Evolutionary conservation across 2,113 vertebrate genomes (phyloP), one percentile per base, ranked within the genome.

Genomic region (Grammomys dolichurus): DNA sequence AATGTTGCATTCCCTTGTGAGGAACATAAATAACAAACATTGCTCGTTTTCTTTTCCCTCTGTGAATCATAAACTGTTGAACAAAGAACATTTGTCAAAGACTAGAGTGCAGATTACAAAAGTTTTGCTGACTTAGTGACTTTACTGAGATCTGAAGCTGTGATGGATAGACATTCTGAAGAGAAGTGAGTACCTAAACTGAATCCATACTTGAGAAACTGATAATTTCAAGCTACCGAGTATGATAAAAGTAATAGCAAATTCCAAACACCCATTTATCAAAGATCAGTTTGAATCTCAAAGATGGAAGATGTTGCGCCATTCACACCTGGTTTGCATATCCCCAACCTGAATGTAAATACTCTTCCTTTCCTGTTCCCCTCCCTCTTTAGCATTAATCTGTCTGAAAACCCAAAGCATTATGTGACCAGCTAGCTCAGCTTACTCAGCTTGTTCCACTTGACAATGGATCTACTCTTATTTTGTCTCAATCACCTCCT

Each of bases 391-490:
- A 28, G 19, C 0, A 82, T 17, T 8, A 60, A 17, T 14, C 48
- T 17, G 4, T 4, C 43, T 78, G 9, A 1, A 75, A 46, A 90
- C 0, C 0, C 11, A 1, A 36, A 48, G 7, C 1, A 86, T 6
- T 76, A 40, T 69, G 14, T 22, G 12, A 16, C 10, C 26, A 70
- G 33, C 2, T 88, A 5, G 3, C 10, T 22, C 4, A 26, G 20
- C 8, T 6, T 92, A 3, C 28, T 33, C 16, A 76, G 17, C 7
- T 10, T 56, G 7, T 48, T 36, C 17, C 3, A 1, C 1, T 43
- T 43, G 4, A 70, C 51, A 89, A n/a, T 5, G 33, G 1, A 33
- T 33, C 14, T 46, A 65, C 19, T 10, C 3, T 31, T 85, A 33
- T 46, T 85, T 67, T 46, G 2, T 67, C n/a, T 60, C 8, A 8